phyloP scores from a whole-genome alignment of 2,888 invertebrate genomes.

The Griposia aprilina region DNA sequence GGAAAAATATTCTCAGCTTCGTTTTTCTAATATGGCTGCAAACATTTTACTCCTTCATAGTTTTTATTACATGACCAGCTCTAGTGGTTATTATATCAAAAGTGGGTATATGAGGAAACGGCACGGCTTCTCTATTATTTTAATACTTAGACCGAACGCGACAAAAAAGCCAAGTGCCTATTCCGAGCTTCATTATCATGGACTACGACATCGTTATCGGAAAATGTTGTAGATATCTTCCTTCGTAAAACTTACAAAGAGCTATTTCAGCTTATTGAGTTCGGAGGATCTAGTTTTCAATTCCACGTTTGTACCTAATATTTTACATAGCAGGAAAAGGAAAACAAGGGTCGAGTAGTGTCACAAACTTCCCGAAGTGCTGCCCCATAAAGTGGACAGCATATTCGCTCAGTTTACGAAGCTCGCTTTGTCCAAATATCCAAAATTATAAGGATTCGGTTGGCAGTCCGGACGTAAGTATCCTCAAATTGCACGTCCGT shows the following conservation, averaged over 20 bases:
- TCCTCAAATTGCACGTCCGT: slow-evolving; percentile 36
- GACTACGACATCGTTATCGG: neutral
- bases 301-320: slow-evolving; percentile 8
- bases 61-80: slow-evolving; percentile 3
- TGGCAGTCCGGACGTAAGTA: neutral
- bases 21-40: slow-evolving; percentile 37
- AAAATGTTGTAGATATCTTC: slow-evolving; percentile 6
- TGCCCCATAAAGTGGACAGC: slow-evolving; percentile 40
- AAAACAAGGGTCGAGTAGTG: slow-evolving; percentile 41
- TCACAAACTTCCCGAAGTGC: slow-evolving; percentile 37
- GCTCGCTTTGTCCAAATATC: slow-evolving; percentile 47
- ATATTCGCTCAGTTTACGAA: slow-evolving; percentile 45
- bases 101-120: slow-evolving; percentile 15
- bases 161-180: neutral
- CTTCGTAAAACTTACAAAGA: slow-evolving; percentile 7
- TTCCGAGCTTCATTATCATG: neutral
- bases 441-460: slow-evolving; percentile 50
- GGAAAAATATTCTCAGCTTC: slow-evolving; percentile 17
- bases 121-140: neutral
- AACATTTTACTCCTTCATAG: slow-evolving; percentile 9
- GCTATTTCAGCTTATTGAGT: slow-evolving; percentile 8
- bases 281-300: slow-evolving; percentile 11
- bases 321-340: slow-evolving; percentile 19
- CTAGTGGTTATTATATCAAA: slow-evolving; percentile 18
- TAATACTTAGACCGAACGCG: neutral